Percentiles rank a stretch among this genome's conserved stretches.
Conservation (phyloP, 2,797 vertebrate species). For the Hylomyscus alleni region DNA sequence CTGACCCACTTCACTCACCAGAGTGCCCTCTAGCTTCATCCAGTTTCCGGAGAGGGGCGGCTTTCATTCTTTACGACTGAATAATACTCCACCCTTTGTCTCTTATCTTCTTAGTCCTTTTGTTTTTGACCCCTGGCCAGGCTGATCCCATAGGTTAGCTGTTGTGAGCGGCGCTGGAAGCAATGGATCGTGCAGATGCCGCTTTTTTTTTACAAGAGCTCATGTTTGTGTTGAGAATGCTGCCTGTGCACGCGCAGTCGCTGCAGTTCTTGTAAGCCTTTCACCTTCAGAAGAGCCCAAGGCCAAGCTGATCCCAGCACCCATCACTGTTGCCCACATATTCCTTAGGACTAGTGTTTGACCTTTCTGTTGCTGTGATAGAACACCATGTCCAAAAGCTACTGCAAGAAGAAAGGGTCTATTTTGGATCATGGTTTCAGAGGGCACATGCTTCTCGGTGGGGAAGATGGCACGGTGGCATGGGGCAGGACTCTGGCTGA, state of each 20-base stretch:
- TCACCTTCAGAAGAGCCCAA: accelerated
- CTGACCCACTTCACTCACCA: neutral
- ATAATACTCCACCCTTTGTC: neutral
- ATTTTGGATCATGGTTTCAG: neutral
- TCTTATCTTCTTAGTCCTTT: neutral
- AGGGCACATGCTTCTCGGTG: neutral
- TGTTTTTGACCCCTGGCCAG: neutral
- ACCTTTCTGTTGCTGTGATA: neutral
- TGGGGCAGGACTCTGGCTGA: no score
- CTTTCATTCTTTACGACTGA: neutral
- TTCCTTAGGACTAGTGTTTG: neutral
- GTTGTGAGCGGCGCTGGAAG: no score
- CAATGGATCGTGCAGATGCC: neutral
- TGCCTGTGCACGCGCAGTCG: accelerated
- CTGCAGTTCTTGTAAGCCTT: accelerated
- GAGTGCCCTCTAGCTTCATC: neutral
- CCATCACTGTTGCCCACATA: neutral
- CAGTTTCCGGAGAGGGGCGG: neutral
- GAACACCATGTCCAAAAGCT: neutral
- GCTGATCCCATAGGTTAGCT: neutral
- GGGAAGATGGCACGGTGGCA: neutral
- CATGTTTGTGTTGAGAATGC: neutral
- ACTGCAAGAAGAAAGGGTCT: neutral
- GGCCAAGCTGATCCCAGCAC: no score
- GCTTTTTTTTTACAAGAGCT: neutral